Evolutionary conservation across 1,140 invertebrate genomes (phyloP), one percentile per base, ranked within the genome.

Genomic region (Plodia interpunctella): DNA sequence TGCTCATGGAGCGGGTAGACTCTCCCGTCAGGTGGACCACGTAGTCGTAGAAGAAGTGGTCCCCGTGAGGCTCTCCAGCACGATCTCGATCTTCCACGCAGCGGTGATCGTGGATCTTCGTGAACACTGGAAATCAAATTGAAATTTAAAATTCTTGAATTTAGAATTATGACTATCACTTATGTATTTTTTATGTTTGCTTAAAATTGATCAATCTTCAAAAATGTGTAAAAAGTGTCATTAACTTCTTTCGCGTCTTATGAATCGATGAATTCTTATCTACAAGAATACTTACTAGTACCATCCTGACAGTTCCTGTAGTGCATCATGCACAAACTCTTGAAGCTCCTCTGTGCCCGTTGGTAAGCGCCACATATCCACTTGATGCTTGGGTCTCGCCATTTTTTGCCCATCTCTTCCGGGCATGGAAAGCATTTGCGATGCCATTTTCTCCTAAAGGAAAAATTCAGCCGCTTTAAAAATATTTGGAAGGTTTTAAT

Each of bases 221-320:
- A n/a, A n/a, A n/a, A n/a, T n/a, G n/a, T n/a, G n/a, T n/a, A n/a
- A n/a, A n/a, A n/a, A n/a, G n/a, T n/a, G n/a, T n/a, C n/a, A n/a
- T n/a, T n/a, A n/a, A n/a, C n/a, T n/a, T n/a, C n/a, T n/a, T n/a
- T n/a, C n/a, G n/a, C n/a, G n/a, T n/a, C n/a, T n/a, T n/a, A n/a
- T n/a, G n/a, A n/a, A n/a, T n/a, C n/a, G n/a, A n/a, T n/a, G n/a
- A n/a, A 28, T 28, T 6, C 18, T 50, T 50, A 15, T 19, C 10
- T 17, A 20, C 65, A 64, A 60, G 35, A 30, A 49, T 19, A 28
- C 73, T 73, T 61, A 88, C 85, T 83, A 0, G 85, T 88, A 0
- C 83, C 83, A 72, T 88, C 85, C 65, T 87, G 80, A 30, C 83
- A 88, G 68, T 88, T 87, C 57, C 85, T 80, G 60, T 79, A 80